phyloP scores from a whole-genome alignment of 2,888 invertebrate species.

The Craniophora ligustri region DNA sequence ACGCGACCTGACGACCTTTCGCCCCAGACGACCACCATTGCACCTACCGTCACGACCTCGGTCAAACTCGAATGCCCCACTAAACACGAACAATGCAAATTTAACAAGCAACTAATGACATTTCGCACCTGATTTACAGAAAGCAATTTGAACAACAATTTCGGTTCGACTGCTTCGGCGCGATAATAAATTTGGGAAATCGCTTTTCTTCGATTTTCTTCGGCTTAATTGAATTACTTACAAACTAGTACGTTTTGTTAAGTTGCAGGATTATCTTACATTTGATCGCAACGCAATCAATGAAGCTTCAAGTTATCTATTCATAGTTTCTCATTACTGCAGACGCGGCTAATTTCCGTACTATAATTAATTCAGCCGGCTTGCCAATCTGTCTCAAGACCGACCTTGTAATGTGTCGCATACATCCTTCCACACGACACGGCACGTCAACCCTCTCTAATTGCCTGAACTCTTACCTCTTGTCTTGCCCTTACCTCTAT shows the following conservation, averaged over 20 bases:
- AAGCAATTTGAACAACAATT: slow-evolving; percentile 23
- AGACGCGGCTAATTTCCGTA: slow-evolving; percentile 6
- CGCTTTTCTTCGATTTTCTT: slow-evolving; percentile 8
- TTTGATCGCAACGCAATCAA: background rate
- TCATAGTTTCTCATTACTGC: slow-evolving; percentile 1
- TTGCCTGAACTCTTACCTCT: slow-evolving; percentile 35
- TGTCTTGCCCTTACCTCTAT: slow-evolving; percentile 13
- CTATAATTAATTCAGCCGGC: slow-evolving; percentile 23
- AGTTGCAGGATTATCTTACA: too few relatives aligned
- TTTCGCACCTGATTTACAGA: slow-evolving; percentile 28
- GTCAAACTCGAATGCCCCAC: slow-evolving; percentile 15
- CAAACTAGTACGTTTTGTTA: slow-evolving; percentile 1
- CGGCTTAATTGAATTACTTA: slow-evolving; percentile 19
- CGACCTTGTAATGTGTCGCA: slow-evolving; percentile 23
- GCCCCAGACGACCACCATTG: slow-evolving; percentile 34
- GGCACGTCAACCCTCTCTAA: slow-evolving; percentile 40
- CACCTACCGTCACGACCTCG: slow-evolving; percentile 18
- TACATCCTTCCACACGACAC: slow-evolving; percentile 4
- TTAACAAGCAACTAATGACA: slow-evolving; percentile 30
- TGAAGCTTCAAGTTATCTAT: background rate
- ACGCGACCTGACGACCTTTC: slow-evolving; percentile 38
- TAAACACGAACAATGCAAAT: slow-evolving; percentile 24
- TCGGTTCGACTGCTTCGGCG: slow-evolving; percentile 17
- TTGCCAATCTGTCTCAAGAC: slow-evolving; percentile 15
- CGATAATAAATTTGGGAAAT: slow-evolving; percentile 24